Percentiles rank a stretch among this genome's conserved stretches.
Conservation (phyloP, 2,888 invertebrate genomes). For the Deilephila elpenor region DNA sequence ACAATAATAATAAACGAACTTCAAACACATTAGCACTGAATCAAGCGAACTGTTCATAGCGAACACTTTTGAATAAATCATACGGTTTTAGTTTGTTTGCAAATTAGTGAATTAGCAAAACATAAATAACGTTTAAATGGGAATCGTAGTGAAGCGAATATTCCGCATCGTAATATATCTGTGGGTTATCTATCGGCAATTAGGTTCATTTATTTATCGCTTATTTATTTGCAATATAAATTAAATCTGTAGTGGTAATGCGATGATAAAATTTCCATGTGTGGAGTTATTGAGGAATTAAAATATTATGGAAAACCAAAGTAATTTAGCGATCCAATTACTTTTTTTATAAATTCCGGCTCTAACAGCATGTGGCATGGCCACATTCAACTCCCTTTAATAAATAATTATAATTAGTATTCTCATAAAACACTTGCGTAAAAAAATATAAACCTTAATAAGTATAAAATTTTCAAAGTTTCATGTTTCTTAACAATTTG, state of each 20-base stretch:
- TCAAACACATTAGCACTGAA: background rate
- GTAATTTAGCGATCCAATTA: too few species aligned
- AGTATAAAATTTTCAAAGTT: too few species aligned
- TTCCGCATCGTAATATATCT: constrained; percentile 9
- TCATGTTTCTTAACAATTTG: too few species aligned
- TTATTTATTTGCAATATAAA: background rate
- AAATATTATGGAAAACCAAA: too few species aligned
- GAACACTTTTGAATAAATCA: constrained; percentile 20
- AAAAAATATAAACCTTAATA: too few species aligned
- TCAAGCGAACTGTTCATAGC: background rate
- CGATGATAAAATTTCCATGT: too few species aligned
- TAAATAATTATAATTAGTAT: too few species aligned
- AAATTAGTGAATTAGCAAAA: constrained; percentile 25
- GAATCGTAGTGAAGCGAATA: background rate
- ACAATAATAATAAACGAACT: background rate
- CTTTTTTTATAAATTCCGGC: too few species aligned
- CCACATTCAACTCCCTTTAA: too few species aligned
- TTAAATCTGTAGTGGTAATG: background rate
- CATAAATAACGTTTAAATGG: constrained; percentile 25
- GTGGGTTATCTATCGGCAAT: constrained; percentile 18
- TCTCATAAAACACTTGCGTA: too few species aligned
- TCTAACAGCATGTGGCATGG: too few species aligned
- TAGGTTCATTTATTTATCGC: background rate
- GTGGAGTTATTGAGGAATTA: too few species aligned
- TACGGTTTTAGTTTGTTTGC: constrained; percentile 6